A percentile compares a stretch with the other conserved stretches of the same genome.
Conservation (phyloP, 2,797 vertebrate species). For the Phrynocephalus forsythii region DNA sequence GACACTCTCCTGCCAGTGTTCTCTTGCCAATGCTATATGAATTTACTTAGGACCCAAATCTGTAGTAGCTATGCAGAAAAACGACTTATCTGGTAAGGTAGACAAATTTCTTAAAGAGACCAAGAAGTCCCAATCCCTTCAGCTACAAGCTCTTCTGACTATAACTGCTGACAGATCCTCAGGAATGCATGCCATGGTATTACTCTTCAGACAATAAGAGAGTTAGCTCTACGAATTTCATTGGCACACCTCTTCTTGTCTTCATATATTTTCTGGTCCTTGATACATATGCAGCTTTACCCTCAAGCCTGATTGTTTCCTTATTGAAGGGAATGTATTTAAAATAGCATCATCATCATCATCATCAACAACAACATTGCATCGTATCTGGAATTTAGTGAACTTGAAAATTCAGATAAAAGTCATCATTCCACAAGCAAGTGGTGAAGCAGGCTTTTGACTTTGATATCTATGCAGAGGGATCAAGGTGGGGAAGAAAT, state of each 20-base stretch:
- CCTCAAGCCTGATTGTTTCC: neutral
- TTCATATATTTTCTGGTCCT: neutral
- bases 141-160: neutral
- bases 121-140: constrained; percentile 7
- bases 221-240: neutral
- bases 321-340: neutral
- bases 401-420: neutral
- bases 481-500: too few species aligned
- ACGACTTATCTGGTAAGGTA: too few species aligned
- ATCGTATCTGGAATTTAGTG: neutral
- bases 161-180: neutral
- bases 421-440: neutral
- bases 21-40: too few species aligned
- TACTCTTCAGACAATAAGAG: neutral
- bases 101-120: too few species aligned
- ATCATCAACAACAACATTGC: neutral
- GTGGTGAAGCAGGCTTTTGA: neutral
- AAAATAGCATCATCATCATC: too few species aligned
- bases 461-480: neutral
- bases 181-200: neutral
- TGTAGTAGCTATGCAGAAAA: too few species aligned
- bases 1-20: too few species aligned
- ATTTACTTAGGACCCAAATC: too few species aligned
- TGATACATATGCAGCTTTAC: neutral
- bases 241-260: neutral